Conservation (phyloP, 2,888 invertebrate genomes). For the Ceratothoa steindachneri region DNA sequence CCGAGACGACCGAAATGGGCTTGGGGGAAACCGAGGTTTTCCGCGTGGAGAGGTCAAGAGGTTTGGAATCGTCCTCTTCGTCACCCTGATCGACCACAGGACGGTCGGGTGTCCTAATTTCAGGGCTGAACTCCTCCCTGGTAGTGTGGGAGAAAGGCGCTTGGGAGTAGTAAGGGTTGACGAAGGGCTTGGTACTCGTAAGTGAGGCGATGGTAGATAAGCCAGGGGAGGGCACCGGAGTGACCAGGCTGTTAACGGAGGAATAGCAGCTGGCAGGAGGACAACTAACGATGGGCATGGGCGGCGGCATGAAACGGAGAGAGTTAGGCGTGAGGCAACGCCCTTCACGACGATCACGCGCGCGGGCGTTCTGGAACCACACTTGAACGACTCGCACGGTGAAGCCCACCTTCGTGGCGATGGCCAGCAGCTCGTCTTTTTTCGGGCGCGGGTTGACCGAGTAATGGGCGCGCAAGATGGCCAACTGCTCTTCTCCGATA, state of each 20-base stretch:
- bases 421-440: constrained; percentile 83
- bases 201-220: constrained; percentile 24
- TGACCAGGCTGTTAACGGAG: constrained; percentile 16
- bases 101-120: not conserved
- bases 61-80: constrained; percentile 63
- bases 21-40: constrained; percentile 62
- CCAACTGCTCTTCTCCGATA: constrained; percentile 89
- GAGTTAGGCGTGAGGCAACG: constrained; percentile 51
- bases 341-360: constrained; percentile 73
- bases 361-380: constrained; percentile 94
- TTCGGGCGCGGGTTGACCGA: constrained; percentile 86
- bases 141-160: not conserved
- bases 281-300: not conserved
- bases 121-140: constrained; percentile 22
- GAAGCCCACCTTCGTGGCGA: constrained; percentile 69
- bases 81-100: constrained; percentile 48
- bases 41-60: constrained; percentile 84
- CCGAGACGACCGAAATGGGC: constrained; percentile 56
- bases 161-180: constrained; percentile 31
- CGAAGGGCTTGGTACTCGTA: constrained; percentile 19
- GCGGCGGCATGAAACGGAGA: not conserved
- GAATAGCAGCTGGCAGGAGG: not conserved
- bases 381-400: constrained; percentile 66
- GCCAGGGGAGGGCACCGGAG: constrained; percentile 33
- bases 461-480: constrained; percentile 82